Conservation (phyloP, 2,113 vertebrate genomes). For the Hypanus sabinus region DNA sequence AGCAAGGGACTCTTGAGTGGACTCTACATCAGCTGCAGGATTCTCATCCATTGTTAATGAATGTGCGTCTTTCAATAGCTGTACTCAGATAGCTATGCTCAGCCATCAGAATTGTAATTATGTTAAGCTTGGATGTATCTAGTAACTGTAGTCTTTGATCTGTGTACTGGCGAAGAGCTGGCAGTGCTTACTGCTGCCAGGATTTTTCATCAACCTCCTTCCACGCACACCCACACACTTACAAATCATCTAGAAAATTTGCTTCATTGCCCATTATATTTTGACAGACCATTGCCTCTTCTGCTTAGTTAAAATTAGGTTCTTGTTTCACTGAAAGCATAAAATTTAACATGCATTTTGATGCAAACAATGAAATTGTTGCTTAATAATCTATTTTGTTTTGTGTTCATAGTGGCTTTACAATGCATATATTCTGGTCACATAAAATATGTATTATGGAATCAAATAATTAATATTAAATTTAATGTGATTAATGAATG, state of each 20-base stretch:
- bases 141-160: slow-evolving; percentile 8
- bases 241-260: neutral
- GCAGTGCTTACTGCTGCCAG: neutral
- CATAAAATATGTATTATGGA: neutral
- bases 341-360: neutral
- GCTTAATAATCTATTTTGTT: neutral
- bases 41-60: slow-evolving; percentile 31
- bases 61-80: neutral
- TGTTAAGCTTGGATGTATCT: slow-evolving; percentile 12
- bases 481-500: neutral
- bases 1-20: neutral
- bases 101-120: slow-evolving; percentile 26
- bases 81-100: neutral
- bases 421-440: neutral
- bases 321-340: neutral
- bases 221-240: neutral
- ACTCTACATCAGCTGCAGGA: neutral
- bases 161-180: slow-evolving; percentile 4
- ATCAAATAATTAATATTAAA: neutral
- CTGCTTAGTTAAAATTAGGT: neutral
- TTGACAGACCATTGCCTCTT: neutral
- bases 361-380: neutral
- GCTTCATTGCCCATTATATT: slow-evolving; percentile 6
- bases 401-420: neutral
- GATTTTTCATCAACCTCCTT: neutral